Evolutionary conservation across 2,888 invertebrate species (phyloP), one percentile per base, ranked within the genome.

Genomic region (Eristalis arbustorum): DNA sequence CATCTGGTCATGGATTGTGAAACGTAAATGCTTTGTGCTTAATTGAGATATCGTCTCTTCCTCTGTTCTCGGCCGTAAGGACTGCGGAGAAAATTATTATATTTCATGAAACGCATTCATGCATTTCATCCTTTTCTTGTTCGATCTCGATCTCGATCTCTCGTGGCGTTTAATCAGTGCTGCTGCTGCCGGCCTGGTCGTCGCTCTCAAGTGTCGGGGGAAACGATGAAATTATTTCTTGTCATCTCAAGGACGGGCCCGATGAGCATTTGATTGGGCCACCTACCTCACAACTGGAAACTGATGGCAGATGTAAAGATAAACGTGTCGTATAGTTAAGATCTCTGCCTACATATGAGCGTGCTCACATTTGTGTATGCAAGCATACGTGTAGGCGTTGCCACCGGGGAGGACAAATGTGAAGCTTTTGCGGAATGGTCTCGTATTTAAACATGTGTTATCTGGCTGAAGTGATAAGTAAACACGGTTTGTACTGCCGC

Each of bases 181-280:
- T n/a, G n/a, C 67, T 80, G 75, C 31, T 31, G 31, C 8, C 31
- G 2, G 31, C 73, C 80, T 31, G 72, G 71, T 71, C 75, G 40
- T 31, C 31, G 71, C 72, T 84, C 84, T 84, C 80, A 84, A 84
- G 80, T 84, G 84, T 84, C 84, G 72, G 80, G 63, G 80, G 68
- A 80, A 84, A 84, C 84, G 84, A 84, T 84, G 80, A 84, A 84
- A 84, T 84, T 84, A 80, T 80, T 84, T 72, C 84, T 80, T 84
- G 80, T 80, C 84, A 84, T 84, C 56, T 84, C 84, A 84, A 84
- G 84, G 84, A 84, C 80, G 80, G 72, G 18, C 25, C 73, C 80
- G 68, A 64, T 84, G 80, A 62, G 62, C 72, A 84, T 84, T 84
- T 84, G 75, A 80, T 80, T 84, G 80, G 84, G 84, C 84, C 84